Conservation (phyloP, 2,797 vertebrate genomes). For the Coccyzus lansbergi region DNA sequence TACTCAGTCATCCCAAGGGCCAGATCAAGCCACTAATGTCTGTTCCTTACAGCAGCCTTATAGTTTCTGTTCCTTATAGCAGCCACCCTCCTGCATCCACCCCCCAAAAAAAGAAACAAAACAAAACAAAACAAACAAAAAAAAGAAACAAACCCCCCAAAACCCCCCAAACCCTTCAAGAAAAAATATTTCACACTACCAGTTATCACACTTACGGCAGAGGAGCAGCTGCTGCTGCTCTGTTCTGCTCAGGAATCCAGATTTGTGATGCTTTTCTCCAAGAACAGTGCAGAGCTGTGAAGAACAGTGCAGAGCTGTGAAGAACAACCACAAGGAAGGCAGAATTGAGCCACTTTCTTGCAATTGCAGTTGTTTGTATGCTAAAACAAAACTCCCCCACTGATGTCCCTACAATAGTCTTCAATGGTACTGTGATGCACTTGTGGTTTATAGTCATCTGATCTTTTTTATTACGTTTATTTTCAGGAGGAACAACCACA, state of each 20-base stretch:
- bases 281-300: background rate
- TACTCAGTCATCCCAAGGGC: background rate
- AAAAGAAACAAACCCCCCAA: too few relatives aligned
- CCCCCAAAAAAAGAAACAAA: too few relatives aligned
- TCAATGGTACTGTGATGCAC: background rate
- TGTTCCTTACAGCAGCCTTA: background rate
- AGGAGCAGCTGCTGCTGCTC: background rate
- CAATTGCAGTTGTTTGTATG: background rate
- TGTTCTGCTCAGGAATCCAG: background rate
- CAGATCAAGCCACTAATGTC: background rate
- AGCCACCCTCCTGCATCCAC: too few relatives aligned
- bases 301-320: background rate
- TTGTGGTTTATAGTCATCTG: background rate
- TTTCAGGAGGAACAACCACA: conserved; percentile 45
- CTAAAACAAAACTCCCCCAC: background rate
- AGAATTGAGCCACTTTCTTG: background rate
- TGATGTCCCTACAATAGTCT: background rate
- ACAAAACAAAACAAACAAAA: background rate
- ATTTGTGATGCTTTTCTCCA: background rate
- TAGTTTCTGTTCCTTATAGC: background rate
- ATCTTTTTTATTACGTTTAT: background rate
- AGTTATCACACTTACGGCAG: background rate
- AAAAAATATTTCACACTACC: background rate
- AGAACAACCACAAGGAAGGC: background rate
- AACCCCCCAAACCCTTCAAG: background rate